Evolutionary conservation across 2,888 invertebrate species (phyloP).

Genomic region (Furcula furcula): DNA sequence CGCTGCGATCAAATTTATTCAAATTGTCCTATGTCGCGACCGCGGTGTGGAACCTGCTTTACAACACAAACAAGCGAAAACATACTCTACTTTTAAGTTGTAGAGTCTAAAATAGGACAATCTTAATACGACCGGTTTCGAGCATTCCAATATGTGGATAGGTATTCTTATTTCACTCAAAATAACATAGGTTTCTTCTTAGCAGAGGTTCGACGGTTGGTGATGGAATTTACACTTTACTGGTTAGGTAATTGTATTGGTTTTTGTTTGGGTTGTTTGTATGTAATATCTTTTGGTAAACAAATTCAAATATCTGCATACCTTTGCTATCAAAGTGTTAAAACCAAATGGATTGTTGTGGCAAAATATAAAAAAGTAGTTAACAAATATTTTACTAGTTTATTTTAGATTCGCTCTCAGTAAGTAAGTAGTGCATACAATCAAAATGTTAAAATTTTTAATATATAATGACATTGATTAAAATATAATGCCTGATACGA

Average conservation of each 20-base stretch:
- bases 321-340: constrained; percentile 49
- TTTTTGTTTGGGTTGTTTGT: constrained; percentile 13
- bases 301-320: constrained; percentile 42
- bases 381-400: no score
- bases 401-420: no score
- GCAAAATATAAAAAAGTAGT: no score
- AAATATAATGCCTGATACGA: no score
- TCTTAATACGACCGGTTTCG: constrained; percentile 44
- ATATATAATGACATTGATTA: no score
- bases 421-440: no score
- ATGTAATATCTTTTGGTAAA: constrained; percentile 36
- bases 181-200: constrained; percentile 75
- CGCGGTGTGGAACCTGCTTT: constrained; percentile 64
- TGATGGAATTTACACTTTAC: constrained; percentile 20
- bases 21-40: constrained; percentile 73
- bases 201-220: constrained; percentile 58
- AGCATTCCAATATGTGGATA: constrained; percentile 67
- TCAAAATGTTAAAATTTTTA: no score
- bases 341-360: constrained; percentile 33
- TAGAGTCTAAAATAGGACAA: constrained; percentile 29
- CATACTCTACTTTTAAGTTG: constrained; percentile 3
- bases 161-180: constrained; percentile 77
- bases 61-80: constrained; percentile 24
- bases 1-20: constrained; percentile 75
- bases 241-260: constrained; percentile 6